These are phyloP conservation scores for Microplitis demolitor DNA, from an alignment of 1,140 invertebrate genomes.

Conservation along the genomic window DNA sequence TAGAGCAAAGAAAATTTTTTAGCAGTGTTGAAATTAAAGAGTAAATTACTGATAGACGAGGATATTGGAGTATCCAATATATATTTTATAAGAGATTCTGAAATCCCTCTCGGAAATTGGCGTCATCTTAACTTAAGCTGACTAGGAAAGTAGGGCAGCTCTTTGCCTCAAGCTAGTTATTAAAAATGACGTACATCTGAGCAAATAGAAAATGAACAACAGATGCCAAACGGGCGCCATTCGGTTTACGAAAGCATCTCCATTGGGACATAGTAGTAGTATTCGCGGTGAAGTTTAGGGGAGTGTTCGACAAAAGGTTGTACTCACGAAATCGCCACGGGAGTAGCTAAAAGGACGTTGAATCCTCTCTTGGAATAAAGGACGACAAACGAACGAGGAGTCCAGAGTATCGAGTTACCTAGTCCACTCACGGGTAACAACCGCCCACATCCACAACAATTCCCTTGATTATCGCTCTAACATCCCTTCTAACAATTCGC, in stretches of 20 bases:
- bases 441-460: slow-evolving; percentile 54
- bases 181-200: not conserved
- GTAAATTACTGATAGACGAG: not conserved
- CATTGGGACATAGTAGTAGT: slow-evolving; percentile 32
- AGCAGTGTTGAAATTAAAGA: too few species aligned
- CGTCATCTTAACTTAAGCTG: not conserved
- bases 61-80: not conserved
- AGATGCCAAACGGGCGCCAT: slow-evolving; percentile 55
- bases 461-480: slow-evolving; percentile 52
- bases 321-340: slow-evolving; percentile 31
- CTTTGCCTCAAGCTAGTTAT: not conserved
- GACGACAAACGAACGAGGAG: slow-evolving; percentile 10
- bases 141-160: not conserved
- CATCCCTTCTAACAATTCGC: slow-evolving; percentile 47
- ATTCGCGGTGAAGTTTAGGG: not conserved
- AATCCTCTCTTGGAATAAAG: slow-evolving; percentile 20
- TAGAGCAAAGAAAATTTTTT: too few species aligned
- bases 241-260: slow-evolving; percentile 39
- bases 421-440: slow-evolving; percentile 43
- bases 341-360: not conserved
- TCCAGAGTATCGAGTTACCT: slow-evolving; percentile 48
- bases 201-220: slow-evolving; percentile 44
- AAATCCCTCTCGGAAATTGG: slow-evolving; percentile 24
- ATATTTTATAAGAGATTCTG: not conserved
- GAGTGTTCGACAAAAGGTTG: slow-evolving; percentile 30